Base-by-base conservation (phyloP, 92 coral and sea anemone genomes). In the Palythoa heliodiscus region DNA sequence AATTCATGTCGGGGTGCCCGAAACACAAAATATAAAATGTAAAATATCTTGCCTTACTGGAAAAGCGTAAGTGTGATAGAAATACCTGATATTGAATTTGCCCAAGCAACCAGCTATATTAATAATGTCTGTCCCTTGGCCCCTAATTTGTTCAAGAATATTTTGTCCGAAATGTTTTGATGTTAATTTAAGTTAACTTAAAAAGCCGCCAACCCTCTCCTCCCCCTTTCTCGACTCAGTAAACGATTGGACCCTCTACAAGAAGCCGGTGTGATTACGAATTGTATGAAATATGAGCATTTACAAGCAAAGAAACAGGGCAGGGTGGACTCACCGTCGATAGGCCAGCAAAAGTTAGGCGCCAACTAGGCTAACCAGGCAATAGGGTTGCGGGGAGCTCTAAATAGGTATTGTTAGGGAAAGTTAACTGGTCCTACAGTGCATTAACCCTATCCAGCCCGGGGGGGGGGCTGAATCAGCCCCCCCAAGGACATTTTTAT, bases 331-430 rank as follows among this genome's bases (percentile, higher is more conserved):
- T 83, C 47, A 88, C 88, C 91, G 52, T 88, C 91, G 35, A 88
- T 78, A 68, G 83, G 91, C 91, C 88, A 88, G 38, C 91, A 88
- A 64, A 83, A 83, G 75, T 88, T 88, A 39, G 88, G 84, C n/a
- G n/a, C n/a, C n/a, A n/a, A n/a, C n/a, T n/a, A n/a, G n/a, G n/a
- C n/a, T n/a, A n/a, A n/a, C n/a, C n/a, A n/a, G n/a, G n/a, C n/a
- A n/a, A n/a, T n/a, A n/a, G n/a, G n/a, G n/a, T n/a, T n/a, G n/a
- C n/a, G n/a, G n/a, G n/a, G n/a, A n/a, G n/a, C n/a, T n/a, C n/a
- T n/a, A n/a, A n/a, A n/a, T n/a, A n/a, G n/a, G n/a, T n/a, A n/a
- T n/a, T n/a, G n/a, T n/a, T n/a, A n/a, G n/a, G n/a, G n/a, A n/a
- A n/a, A n/a, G n/a, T n/a, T n/a, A n/a, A n/a, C n/a, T n/a, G n/a